A percentile compares a stretch with the other conserved stretches of the same genome.
Evolutionary conservation across 1,140 invertebrate genomes (phyloP).

Genomic region (Caenorhabditis brenneri): DNA sequence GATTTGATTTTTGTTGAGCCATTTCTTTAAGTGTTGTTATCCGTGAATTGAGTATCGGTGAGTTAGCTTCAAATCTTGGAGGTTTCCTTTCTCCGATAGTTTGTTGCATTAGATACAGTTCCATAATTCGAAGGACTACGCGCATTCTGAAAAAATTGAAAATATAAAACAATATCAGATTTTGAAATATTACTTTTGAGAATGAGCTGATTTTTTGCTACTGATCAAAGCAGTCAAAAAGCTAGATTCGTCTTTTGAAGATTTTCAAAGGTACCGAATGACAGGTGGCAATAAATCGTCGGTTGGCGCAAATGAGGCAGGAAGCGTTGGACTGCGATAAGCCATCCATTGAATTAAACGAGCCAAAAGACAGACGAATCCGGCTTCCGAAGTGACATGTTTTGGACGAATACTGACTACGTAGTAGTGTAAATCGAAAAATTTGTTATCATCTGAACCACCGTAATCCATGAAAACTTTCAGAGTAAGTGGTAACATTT

Average conservation of each 20-base stretch:
- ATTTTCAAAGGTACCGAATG: slow-evolving; percentile 8
- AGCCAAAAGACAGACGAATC: slow-evolving; percentile 15
- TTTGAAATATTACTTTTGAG: slow-evolving; percentile 16
- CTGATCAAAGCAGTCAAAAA: slow-evolving; percentile 37
- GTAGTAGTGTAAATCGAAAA: slow-evolving; percentile 40
- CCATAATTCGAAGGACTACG: slow-evolving; percentile 13
- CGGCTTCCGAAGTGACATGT: slow-evolving; percentile 32
- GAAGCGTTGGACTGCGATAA: background rate
- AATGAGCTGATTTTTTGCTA: slow-evolving; percentile 38
- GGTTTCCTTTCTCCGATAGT: slow-evolving; percentile 28
- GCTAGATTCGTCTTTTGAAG: slow-evolving; percentile 44
- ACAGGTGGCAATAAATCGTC: slow-evolving; percentile 30
- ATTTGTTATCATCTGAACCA: slow-evolving; percentile 22
- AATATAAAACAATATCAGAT: background rate
- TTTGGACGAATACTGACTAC: slow-evolving; percentile 45
- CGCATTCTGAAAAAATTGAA: slow-evolving; percentile 35
- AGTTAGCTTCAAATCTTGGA: slow-evolving; percentile 39
- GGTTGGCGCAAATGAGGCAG: background rate
- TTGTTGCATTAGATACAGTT: slow-evolving; percentile 39
- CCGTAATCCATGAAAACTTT: slow-evolving; percentile 45
- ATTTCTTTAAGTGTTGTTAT: slow-evolving; percentile 39
- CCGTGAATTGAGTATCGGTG: slow-evolving; percentile 43
- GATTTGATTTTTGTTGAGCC: slow-evolving; percentile 32
- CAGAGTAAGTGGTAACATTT: slow-evolving; percentile 28
- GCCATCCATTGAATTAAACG: slow-evolving; percentile 18